Base-by-base conservation (phyloP, 2,797 vertebrate genomes). In the Sebastes aleutianus region DNA sequence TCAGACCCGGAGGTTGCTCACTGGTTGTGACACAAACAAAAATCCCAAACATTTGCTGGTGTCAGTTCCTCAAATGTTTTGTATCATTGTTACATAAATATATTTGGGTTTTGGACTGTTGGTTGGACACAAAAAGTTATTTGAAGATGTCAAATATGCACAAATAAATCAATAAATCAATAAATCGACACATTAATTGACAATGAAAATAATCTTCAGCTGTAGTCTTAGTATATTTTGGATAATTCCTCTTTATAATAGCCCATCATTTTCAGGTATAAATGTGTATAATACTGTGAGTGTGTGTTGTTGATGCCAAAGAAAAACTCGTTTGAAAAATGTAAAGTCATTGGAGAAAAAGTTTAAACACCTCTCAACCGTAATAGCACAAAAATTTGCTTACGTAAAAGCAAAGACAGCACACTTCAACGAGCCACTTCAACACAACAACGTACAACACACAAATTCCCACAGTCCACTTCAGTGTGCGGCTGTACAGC, bases 391-490 rank as follows among this genome's bases (percentile, higher is more conserved):
- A n/a, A 56, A 27, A 78, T 39, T 5, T 50, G 10, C 59, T 5
- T 65, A 13, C 36, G 22, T 31, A 31, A 78, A 81, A 84, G 43
- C 20, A 50, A 47, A 70, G 6, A 70, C n/a, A 22, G 14, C 34
- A 66, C 56, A 56, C 64, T 83, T 65, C 43, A 69, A 61, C 5
- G 5, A 83, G 16, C 47, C 67, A 73, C 73, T 85, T 76, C 26
- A 82, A 20, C 47, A 50, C 18, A 57, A 26, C 31, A 13, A 50
- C 3, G 1, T 34, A 11, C 13, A 24, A 65, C 65, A 67, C 76
- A 73, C 64, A 68, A 22, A 39, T 68, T 47, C 69, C 34, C 76
- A 54, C 14, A 4, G 3, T 50, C 31, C 74, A 74, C 72, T 85
- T 72, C 18, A 79, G 58, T 8, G 34, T 63, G 70, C n/a, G 31